Conservation (phyloP, 2,888 invertebrate species). For the Oscheius sp. region DNA sequence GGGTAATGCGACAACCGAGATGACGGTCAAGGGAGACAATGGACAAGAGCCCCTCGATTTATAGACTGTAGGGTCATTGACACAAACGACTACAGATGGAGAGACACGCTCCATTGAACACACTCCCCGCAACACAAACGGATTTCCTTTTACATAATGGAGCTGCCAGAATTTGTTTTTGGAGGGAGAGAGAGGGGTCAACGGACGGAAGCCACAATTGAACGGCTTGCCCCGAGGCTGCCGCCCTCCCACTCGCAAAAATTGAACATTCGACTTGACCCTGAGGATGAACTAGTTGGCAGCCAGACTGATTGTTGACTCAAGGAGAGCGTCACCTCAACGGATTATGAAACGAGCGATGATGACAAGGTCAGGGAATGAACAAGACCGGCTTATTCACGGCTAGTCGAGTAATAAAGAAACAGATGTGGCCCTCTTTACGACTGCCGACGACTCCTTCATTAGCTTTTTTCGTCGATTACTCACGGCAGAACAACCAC, state of each 20-base stretch:
- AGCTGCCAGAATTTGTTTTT: neutral
- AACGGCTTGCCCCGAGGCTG: conserved; percentile 9
- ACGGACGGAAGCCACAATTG: conserved; percentile 20
- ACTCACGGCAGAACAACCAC: neutral
- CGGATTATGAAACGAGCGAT: conserved; percentile 15
- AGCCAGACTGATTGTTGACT: conserved; percentile 1
- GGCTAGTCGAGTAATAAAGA: neutral
- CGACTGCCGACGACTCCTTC: neutral
- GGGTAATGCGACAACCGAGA: neutral
- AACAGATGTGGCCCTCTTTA: too few species aligned
- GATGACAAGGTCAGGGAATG: conserved; percentile 2
- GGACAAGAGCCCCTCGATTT: neutral
- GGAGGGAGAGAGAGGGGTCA: conserved; percentile 8
- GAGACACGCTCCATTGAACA: conserved; percentile 6
- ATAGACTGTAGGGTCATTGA: conserved; percentile 9
- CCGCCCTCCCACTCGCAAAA: neutral
- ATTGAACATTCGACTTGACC: conserved; percentile 12
- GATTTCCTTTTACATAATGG: conserved; percentile 7
- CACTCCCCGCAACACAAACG: conserved; percentile 5
- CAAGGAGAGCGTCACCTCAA: conserved; percentile 10
- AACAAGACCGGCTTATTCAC: too few species aligned
- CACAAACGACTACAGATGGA: neutral
- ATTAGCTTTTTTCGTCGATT: neutral
- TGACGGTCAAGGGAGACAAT: neutral
- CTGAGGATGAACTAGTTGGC: conserved; percentile 5